A percentile compares a stretch with the other conserved stretches of the same genome.
Conservation (phyloP, 2,888 invertebrate species). For the Leptinotarsa peninsularis region DNA sequence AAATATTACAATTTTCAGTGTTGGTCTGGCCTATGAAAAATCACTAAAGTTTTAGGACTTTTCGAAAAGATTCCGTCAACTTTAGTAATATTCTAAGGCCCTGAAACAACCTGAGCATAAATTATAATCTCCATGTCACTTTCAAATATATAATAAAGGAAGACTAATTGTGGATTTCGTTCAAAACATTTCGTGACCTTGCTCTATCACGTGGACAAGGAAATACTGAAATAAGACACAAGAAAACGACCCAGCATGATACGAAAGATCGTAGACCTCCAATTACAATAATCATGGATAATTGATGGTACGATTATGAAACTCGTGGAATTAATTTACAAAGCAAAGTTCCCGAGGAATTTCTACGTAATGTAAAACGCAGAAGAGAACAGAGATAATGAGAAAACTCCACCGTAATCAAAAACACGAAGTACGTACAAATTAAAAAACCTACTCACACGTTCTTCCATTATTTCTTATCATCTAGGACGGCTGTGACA, state of each 20-base stretch:
- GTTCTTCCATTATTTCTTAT: too few relatives aligned
- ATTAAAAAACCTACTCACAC: neutral
- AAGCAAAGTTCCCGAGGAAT: neutral
- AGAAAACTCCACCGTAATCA: neutral
- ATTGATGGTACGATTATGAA: slow-evolving; percentile 3
- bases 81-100: too few relatives aligned
- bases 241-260: slow-evolving; percentile 3
- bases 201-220: neutral
- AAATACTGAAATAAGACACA: neutral
- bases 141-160: too few relatives aligned
- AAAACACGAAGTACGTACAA: neutral
- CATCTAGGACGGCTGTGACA: too few relatives aligned
- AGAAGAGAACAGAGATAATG: slow-evolving; percentile 1
- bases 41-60: too few relatives aligned
- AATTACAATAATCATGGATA: slow-evolving; percentile 7
- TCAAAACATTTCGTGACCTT: neutral
- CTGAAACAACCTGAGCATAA: too few relatives aligned
- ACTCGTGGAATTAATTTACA: slow-evolving; percentile 1
- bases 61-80: too few relatives aligned
- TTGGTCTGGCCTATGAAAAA: too few relatives aligned
- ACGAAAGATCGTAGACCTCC: neutral
- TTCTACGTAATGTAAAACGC: neutral
- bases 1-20: too few relatives aligned
- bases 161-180: neutral
- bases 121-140: too few relatives aligned